These are phyloP conservation scores for Paramisgurnus dabryanus DNA, from an alignment of 2,113 vertebrate genomes.

Conservation along the genomic window DNA sequence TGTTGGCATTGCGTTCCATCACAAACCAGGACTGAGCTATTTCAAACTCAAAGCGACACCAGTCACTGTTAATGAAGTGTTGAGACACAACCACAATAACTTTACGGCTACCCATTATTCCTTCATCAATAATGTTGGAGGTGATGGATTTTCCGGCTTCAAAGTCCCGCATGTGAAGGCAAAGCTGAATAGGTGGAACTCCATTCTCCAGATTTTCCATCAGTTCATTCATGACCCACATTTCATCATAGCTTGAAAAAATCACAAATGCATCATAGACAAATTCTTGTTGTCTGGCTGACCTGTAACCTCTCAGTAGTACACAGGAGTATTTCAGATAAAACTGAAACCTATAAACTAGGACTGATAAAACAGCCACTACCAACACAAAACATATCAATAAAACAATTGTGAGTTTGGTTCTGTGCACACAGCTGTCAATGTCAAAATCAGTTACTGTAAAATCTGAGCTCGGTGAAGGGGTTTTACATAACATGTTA, in stretches of 20 bases:
- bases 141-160: slow-evolving; percentile 50
- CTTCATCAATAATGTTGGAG: slow-evolving; percentile 60
- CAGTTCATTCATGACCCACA: slow-evolving; percentile 56
- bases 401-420: slow-evolving; percentile 6
- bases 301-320: slow-evolving; percentile 44
- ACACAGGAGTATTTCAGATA: slow-evolving; percentile 44
- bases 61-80: slow-evolving; percentile 50
- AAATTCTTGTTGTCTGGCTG: slow-evolving; percentile 37
- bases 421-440: slow-evolving; percentile 38
- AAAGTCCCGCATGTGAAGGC: slow-evolving; percentile 54
- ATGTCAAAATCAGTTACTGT: slow-evolving; percentile 41
- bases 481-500: slow-evolving; percentile 36
- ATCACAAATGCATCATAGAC: slow-evolving; percentile 57
- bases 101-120: slow-evolving; percentile 51
- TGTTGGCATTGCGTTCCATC: slow-evolving; percentile 40
- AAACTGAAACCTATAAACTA: slow-evolving; percentile 52
- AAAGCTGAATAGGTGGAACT: slow-evolving; percentile 50
- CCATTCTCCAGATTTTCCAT: slow-evolving; percentile 54
- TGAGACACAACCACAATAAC: slow-evolving; percentile 51
- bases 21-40: slow-evolving; percentile 53
- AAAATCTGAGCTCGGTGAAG: background rate
- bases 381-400: background rate
- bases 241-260: slow-evolving; percentile 54
- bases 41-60: slow-evolving; percentile 58
- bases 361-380: background rate